Percentiles rank a stretch among this genome's conserved stretches.
These are phyloP conservation scores for Rhynchotus rufescens DNA, from an alignment of 2,797 vertebrate genomes.

Conservation along the genomic window DNA sequence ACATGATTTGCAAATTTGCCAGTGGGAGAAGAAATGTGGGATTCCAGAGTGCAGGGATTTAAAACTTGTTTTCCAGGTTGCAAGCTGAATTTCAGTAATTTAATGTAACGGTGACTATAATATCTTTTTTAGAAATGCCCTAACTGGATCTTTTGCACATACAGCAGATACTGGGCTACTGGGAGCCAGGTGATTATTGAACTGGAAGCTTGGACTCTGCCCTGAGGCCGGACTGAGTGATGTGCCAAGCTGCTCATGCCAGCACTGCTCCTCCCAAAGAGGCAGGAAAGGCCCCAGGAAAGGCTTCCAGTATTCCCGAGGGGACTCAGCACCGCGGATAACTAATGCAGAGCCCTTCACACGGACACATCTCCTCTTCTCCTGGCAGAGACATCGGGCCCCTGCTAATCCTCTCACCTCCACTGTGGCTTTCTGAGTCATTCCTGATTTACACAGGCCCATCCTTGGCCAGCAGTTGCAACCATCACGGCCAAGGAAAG, in stretches of 20 bases:
- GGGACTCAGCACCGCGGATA: neutral
- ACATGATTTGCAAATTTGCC: neutral
- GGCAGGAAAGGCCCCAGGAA: neutral
- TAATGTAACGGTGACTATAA: neutral
- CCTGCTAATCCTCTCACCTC: neutral
- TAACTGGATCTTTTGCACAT: neutral
- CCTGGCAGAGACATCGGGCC: neutral
- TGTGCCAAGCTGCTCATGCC: neutral
- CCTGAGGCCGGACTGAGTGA: neutral
- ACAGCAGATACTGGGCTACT: neutral
- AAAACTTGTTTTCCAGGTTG: neutral
- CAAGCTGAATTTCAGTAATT: neutral
- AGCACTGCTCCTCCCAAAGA: neutral
- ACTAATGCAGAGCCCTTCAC: neutral
- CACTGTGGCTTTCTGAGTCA: neutral
- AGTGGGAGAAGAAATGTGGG: neutral
- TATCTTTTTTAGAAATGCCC: neutral
- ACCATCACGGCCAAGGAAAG: neutral
- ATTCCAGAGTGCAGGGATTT: neutral
- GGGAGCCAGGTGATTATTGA: neutral
- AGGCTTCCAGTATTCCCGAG: neutral
- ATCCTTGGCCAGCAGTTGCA: neutral
- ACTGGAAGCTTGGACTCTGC: neutral
- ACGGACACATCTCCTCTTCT: neutral
- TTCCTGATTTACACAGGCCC: neutral